These are phyloP conservation scores for Morone chrysops DNA, from an alignment of 2,113 vertebrate species.

Conservation along the genomic window DNA sequence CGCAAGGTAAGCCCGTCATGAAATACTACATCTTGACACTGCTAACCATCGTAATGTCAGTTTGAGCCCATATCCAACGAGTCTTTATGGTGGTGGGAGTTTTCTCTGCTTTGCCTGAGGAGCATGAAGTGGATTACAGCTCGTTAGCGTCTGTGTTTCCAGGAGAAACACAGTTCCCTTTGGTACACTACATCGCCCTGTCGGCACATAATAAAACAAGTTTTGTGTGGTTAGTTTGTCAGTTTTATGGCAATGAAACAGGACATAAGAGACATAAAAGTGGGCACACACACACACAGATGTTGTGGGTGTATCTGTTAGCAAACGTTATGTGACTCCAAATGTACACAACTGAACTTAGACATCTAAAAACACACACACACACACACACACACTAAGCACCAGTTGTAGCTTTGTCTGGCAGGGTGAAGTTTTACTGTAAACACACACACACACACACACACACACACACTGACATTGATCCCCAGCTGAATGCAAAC, in stretches of 20 bases:
- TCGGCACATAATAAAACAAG: conserved; percentile 12
- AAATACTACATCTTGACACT: not conserved
- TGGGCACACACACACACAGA: not conserved
- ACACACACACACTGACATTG: not conserved
- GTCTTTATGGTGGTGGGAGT: not conserved
- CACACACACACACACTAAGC: not conserved
- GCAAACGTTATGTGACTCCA: not conserved
- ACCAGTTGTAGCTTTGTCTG: conserved; percentile 13
- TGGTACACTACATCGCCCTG: conserved; percentile 1
- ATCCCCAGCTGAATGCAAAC: conserved; percentile 37
- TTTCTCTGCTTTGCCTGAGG: not conserved
- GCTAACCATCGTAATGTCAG: not conserved
- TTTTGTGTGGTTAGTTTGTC: conserved; percentile 41
- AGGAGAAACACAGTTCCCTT: conserved; percentile 6
- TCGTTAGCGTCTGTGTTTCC: conserved; percentile 36
- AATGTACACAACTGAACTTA: conserved; percentile 16
- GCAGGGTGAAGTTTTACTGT: not conserved
- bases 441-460: not conserved
- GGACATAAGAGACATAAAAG: conserved; percentile 23
- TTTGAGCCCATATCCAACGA: not conserved
- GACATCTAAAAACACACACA: not conserved
- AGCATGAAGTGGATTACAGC: conserved; percentile 10
- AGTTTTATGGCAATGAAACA: conserved; percentile 46
- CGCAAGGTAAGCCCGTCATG: conserved; percentile 52
- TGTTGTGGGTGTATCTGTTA: conserved; percentile 10